phyloP scores from a whole-genome alignment of 2,888 invertebrate genomes.

The Melolontha melolontha region DNA sequence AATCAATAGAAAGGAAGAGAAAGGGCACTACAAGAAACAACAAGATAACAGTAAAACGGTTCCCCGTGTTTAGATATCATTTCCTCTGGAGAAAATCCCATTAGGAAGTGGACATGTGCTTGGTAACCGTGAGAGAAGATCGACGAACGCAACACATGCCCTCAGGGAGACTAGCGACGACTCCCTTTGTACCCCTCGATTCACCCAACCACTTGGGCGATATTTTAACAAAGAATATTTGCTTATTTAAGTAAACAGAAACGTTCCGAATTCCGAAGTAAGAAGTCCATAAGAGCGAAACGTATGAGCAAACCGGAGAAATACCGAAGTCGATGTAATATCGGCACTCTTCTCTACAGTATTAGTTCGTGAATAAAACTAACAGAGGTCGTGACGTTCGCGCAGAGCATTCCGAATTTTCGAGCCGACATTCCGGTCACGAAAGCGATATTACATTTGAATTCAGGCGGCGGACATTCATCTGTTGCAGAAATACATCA shows the following conservation, averaged over 20 bases:
- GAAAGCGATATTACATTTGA: slow-evolving; percentile 59
- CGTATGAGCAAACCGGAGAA: too few relatives aligned
- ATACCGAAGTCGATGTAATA: too few relatives aligned
- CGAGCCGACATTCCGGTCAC: slow-evolving; percentile 54
- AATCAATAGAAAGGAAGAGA: neutral
- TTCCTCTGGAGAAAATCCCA: slow-evolving; percentile 54
- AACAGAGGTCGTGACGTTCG: too few relatives aligned
- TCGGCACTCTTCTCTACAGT: too few relatives aligned
- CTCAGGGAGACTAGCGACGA: slow-evolving; percentile 40
- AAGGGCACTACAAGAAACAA: slow-evolving; percentile 33
- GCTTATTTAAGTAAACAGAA: slow-evolving; percentile 54
- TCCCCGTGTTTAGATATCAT: slow-evolving; percentile 55
- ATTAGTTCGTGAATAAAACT: too few relatives aligned
- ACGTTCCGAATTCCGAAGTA: slow-evolving; percentile 40
- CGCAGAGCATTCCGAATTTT: too few relatives aligned
- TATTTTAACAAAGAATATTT: slow-evolving; percentile 51
- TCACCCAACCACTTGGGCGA: slow-evolving; percentile 5
- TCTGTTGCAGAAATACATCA: slow-evolving; percentile 62
- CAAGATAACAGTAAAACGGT: slow-evolving; percentile 46
- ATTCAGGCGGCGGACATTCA: slow-evolving; percentile 57
- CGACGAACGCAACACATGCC: slow-evolving; percentile 46
- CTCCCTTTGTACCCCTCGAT: too few relatives aligned
- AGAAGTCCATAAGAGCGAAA: slow-evolving; percentile 18
- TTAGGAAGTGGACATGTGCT: slow-evolving; percentile 54
- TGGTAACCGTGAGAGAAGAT: slow-evolving; percentile 47